Evolutionary conservation across 2,888 invertebrate genomes (phyloP), one percentile per base, ranked within the genome.

Genomic region (Xylocampa areola): DNA sequence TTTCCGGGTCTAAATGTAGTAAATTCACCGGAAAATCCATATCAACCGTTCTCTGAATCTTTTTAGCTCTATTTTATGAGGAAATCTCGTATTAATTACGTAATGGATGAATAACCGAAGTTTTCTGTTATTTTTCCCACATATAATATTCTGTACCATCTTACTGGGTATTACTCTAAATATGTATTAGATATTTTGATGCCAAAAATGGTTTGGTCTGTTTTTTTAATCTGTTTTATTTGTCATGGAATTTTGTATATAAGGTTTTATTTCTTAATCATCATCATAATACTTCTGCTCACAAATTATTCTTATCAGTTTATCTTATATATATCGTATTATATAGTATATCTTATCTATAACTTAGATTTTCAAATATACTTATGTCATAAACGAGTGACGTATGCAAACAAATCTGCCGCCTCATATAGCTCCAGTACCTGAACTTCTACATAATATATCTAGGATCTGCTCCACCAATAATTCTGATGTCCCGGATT

Each of bases 391-490:
- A 51, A n/a, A 41, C 43, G 6, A n/a, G 29, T 1, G 27, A 2
- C 11, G 39, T 25, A 44, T 11, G 11, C 21, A 33, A 13, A 4
- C 6, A 4, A 55, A 49, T 63, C 30, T 39, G n/a, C 23, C 13
- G 6, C 11, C 5, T 10, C 11, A 36, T 32, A 57, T 49, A 14
- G 21, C 49, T 19, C 19, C 17, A 7, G 14, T 17, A 36, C 11
- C 35, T 68, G 49, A 27, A 60, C 32, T 4, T n/a, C 41, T 16
- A 4, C 45, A 41, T 50, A 47, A 61, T 57, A 61, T 57, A 57
- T 57, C 32, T 37, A 19, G 5, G 43, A 58, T 62, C 57, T 40
- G 16, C n/a, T 39, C 35, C 57, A 55, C 67, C 66, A 53, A 29
- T 36, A 41, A 43, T 39, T 55, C 39, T 36, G 40, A 59, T 37